These are phyloP conservation scores for Tolmerus cingulatus DNA, from an alignment of 2,888 invertebrate species.

Conservation along the genomic window DNA sequence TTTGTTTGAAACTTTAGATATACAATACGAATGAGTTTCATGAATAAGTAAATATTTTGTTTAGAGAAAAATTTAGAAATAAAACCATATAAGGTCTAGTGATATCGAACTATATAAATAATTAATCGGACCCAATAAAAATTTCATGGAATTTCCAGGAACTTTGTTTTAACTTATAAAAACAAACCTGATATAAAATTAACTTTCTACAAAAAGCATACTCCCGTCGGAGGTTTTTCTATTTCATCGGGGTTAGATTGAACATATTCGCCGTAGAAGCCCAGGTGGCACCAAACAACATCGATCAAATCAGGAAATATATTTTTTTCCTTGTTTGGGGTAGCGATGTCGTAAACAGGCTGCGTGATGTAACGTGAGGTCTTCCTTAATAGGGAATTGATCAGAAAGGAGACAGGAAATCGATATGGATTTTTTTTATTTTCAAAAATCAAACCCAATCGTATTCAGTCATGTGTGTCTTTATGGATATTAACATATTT, in stretches of 20 bases:
- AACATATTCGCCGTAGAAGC: not conserved
- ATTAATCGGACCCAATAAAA: not conserved
- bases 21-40: not conserved
- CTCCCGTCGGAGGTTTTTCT: not conserved
- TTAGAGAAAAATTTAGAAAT: not conserved
- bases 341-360: not conserved
- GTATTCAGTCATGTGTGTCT: not conserved
- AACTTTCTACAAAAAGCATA: not conserved
- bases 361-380: not conserved
- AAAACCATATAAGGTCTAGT: not conserved
- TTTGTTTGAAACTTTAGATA: not conserved
- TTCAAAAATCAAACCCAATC: not conserved
- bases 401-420: not conserved
- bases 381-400: not conserved
- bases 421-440: not conserved
- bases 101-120: not conserved
- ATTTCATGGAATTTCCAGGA: not conserved
- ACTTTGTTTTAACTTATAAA: not conserved
- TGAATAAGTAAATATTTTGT: not conserved
- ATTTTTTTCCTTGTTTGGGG: not conserved
- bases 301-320: not conserved
- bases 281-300: not conserved
- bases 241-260: not conserved
- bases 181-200: not conserved
- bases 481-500: not conserved